Evolutionary conservation across 2,113 vertebrate genomes (phyloP).

Genomic region (Melierax canorus): DNA sequence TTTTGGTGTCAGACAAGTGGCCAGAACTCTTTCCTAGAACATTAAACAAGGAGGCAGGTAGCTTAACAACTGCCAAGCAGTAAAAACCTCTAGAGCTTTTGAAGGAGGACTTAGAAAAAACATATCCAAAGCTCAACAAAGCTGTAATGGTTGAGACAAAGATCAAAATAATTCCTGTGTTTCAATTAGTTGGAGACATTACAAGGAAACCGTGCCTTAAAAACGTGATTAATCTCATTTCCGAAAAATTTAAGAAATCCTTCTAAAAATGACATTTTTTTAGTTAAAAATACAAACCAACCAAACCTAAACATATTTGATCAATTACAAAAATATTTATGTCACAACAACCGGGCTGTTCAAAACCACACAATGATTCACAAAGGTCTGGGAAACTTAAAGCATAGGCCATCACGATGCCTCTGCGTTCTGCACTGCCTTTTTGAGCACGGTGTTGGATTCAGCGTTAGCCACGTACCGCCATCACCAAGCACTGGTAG

Average conservation of each 20-base stretch:
- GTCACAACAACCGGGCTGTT: slow-evolving; percentile 53
- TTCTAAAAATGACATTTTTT: not conserved
- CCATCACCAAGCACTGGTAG: not conserved
- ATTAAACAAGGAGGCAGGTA: not conserved
- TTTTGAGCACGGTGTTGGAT: not conserved
- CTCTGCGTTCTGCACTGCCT: not conserved
- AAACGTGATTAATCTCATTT: slow-evolving; percentile 57
- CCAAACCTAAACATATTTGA: slow-evolving; percentile 46
- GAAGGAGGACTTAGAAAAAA: not conserved
- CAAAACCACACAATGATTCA: slow-evolving; percentile 67
- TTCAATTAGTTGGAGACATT: slow-evolving; percentile 22
- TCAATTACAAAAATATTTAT: slow-evolving; percentile 58
- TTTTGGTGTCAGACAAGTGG: not conserved
- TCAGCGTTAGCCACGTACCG: not conserved
- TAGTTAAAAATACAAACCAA: slow-evolving; percentile 45
- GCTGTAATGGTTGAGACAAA: not conserved
- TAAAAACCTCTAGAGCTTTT: not conserved
- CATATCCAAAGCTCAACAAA: not conserved
- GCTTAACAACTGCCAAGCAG: not conserved
- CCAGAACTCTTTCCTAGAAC: not conserved
- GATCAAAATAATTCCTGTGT: not conserved
- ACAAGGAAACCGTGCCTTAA: slow-evolving; percentile 5
- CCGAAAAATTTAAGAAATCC: slow-evolving; percentile 39
- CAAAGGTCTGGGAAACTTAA: no score
- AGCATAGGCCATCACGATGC: no score